Evolutionary conservation across 2,797 vertebrate genomes (phyloP), one percentile per base, ranked within the genome.

Genomic region (Lagocephalus sceleratus): DNA sequence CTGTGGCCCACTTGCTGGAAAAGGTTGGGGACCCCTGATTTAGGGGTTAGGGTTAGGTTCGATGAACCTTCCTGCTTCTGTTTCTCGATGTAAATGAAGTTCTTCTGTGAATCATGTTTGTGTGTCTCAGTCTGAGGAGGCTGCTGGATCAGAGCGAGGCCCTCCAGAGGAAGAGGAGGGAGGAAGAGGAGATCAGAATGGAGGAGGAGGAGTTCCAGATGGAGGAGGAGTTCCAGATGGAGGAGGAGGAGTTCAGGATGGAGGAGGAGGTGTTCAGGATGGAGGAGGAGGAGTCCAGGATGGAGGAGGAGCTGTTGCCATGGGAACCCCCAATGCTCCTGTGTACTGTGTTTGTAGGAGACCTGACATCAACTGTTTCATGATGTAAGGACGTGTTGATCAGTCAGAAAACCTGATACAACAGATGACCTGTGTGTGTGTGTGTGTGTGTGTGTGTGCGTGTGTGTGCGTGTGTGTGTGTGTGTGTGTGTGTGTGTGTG

Each of bases 361-460:
- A 56, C 93, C 94, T 0, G 94, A 96, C 79, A 96, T 94, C 82
- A 95, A 95, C 85, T 94, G 94, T 77, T 97, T 95, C 73, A 97
- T 97, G 94, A 95, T 97, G 94, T 96, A 85, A 64, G 3, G 1
- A 15, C 7, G 5, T 50, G 6, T 21, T 14, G 6, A 46, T 29
- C n/a, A 42, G 19, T 41, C 12, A n/a, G 3, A 8, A 21, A 6
- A 14, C 1, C 23, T 26, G 44, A 14, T 54, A 8, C 14, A 20
- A n/a, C n/a, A n/a, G n/a, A 3, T 14, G 9, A 10, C 2, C 32
- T 47, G n/a, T 47, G 6, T 41, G 19, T 59, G 22, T 19, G 9
- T 35, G 20, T 39, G 12, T 65, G 3, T 43, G 22, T 22, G 0
- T n/a, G 26, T 51, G 10, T 5, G 39, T 50, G 6, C 11, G 14